Evolutionary conservation across 2,797 vertebrate species (phyloP).

Genomic region (Synanceia verrucosa): DNA sequence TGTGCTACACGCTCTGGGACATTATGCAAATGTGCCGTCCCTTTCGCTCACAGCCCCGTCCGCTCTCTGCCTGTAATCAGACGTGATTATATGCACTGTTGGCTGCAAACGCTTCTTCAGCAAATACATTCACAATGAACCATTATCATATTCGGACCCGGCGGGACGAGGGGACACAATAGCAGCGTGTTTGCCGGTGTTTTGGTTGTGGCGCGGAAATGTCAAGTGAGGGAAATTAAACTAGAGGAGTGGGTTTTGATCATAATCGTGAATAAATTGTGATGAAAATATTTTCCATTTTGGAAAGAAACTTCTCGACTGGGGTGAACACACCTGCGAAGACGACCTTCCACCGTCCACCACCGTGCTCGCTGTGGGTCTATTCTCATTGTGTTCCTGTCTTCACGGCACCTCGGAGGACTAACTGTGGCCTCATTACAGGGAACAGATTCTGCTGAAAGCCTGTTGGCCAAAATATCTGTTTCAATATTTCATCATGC

Average conservation of each 20-base stretch:
- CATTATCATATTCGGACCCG: slow-evolving; percentile 54
- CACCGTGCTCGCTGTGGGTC: background rate
- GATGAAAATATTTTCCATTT: background rate
- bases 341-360: background rate
- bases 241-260: slow-evolving; percentile 32
- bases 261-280: slow-evolving; percentile 20
- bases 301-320: slow-evolving; percentile 5
- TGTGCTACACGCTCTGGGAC: slow-evolving; percentile 64
- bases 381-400: slow-evolving; percentile 28
- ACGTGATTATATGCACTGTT: slow-evolving; percentile 70
- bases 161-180: slow-evolving; percentile 24
- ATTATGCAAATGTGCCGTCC: slow-evolving; percentile 70
- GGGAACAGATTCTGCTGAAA: slow-evolving; percentile 63
- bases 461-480: slow-evolving; percentile 72
- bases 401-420: slow-evolving; percentile 39
- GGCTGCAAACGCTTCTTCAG: slow-evolving; percentile 58
- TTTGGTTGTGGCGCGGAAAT: slow-evolving; percentile 6
- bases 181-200: background rate
- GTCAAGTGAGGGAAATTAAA: slow-evolving; percentile 34
- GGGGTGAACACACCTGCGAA: slow-evolving; percentile 10
- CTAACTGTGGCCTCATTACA: slow-evolving; percentile 59
- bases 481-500: slow-evolving; percentile 73
- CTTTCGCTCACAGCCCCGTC: slow-evolving; percentile 47
- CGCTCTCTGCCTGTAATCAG: slow-evolving; percentile 65
- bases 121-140: slow-evolving; percentile 67